A percentile compares a stretch with the other conserved stretches of the same genome.
Conservation (phyloP, 1,140 invertebrate species). For the Panagrolaimus sp. region DNA sequence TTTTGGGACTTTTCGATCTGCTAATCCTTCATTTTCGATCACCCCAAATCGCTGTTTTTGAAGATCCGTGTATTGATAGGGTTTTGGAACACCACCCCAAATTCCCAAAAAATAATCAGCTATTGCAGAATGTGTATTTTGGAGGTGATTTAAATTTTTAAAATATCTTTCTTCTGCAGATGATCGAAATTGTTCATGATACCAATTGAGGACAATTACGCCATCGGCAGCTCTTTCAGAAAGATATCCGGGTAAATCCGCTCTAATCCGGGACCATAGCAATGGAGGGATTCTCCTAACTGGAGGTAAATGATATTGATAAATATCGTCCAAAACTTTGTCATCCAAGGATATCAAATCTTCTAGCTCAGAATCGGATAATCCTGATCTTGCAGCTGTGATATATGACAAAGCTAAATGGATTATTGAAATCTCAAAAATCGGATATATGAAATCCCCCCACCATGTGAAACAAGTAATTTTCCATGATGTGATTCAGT, state of each 20-base stretch:
- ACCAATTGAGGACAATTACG: conserved; percentile 91
- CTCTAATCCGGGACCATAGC: conserved; percentile 87
- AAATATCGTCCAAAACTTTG: conserved; percentile 87
- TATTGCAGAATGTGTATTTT: conserved; percentile 91
- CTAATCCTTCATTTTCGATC: conserved; percentile 80
- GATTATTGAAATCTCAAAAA: no score
- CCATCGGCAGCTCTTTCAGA: conserved; percentile 92
- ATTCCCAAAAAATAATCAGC: conserved; percentile 84
- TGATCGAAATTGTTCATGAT: conserved; percentile 79
- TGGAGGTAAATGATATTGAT: conserved; percentile 93
- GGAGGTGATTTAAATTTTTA: conserved; percentile 89
- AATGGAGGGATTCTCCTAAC: conserved; percentile 86
- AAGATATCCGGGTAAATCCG: conserved; percentile 88
- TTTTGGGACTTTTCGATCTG: conserved; percentile 87
- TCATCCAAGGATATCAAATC: conserved; percentile 86
- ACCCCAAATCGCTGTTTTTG: conserved; percentile 70
- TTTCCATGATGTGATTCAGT: conserved; percentile 84
- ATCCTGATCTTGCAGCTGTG: conserved; percentile 81
- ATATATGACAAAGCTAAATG: conserved; percentile 77
- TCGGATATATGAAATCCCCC: no score
- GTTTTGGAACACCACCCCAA: conserved; percentile 81
- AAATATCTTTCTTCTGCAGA: conserved; percentile 89
- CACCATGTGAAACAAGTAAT: conserved; percentile 76
- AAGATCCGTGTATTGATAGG: conserved; percentile 73
- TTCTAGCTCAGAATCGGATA: conserved; percentile 86